Evolutionary conservation across 2,797 vertebrate species (phyloP).

Genomic region (Rhyacichthys aspro): DNA sequence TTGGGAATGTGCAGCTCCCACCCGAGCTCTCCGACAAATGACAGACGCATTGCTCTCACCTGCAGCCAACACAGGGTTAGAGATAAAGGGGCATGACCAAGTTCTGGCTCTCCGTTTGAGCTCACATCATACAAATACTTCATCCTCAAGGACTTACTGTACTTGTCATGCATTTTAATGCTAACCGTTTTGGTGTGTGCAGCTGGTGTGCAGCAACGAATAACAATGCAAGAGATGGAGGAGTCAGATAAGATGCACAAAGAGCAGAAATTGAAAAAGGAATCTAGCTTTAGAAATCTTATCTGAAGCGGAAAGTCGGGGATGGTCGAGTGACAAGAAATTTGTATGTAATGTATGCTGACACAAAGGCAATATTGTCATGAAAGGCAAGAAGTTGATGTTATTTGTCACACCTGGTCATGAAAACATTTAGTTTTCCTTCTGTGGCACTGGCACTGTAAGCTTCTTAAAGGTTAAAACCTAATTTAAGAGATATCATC

Average conservation of each 20-base stretch:
- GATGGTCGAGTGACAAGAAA: background rate
- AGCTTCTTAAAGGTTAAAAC: too few relatives aligned
- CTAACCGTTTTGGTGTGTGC: background rate
- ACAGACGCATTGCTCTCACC: conserved; percentile 93
- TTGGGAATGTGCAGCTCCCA: conserved; percentile 95
- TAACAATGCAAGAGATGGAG: conserved; percentile 18
- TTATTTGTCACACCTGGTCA: too few relatives aligned
- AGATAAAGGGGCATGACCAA: conserved; percentile 14
- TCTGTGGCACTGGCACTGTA: too few relatives aligned
- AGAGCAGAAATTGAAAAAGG: conserved; percentile 12
- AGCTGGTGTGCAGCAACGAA: conserved; percentile 7
- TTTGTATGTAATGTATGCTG: background rate
- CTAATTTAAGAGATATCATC: too few relatives aligned
- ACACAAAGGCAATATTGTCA: too few relatives aligned
- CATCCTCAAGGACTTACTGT: conserved; percentile 22
- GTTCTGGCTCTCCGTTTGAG: conserved; percentile 17
- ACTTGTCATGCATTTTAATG: conserved; percentile 35
- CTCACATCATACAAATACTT: conserved; percentile 10
- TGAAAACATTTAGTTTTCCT: too few relatives aligned
- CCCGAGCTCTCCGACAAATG: conserved; percentile 94
- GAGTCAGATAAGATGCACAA: conserved; percentile 26
- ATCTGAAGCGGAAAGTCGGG: background rate
- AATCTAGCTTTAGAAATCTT: conserved; percentile 28
- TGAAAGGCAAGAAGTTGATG: too few relatives aligned
- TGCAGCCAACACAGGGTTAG: conserved; percentile 57